Conservation (phyloP, 2,797 vertebrate species). For the Phrynocephalus vlangalii region DNA sequence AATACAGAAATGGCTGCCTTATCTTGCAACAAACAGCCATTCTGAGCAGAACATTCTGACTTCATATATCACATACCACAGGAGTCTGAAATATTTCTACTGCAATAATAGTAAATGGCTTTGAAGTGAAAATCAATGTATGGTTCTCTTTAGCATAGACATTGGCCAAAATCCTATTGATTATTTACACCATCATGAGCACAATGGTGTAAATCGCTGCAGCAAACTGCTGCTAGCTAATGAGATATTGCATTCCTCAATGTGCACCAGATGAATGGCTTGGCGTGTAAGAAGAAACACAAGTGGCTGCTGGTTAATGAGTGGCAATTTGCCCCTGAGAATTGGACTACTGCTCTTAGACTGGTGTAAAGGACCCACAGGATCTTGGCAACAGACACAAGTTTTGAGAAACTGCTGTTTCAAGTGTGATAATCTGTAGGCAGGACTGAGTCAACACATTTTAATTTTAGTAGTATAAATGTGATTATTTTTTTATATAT, state of each 20-base stretch:
- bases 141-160: conserved; percentile 52
- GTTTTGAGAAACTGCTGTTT: conserved; percentile 39
- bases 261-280: too few species aligned
- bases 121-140: conserved; percentile 60
- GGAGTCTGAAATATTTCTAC: conserved; percentile 1
- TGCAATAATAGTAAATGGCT: conserved; percentile 26
- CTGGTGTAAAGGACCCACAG: too few species aligned
- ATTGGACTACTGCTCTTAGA: too few species aligned
- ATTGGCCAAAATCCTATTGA: not conserved
- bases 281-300: too few species aligned
- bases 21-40: not conserved
- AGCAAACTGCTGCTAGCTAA: too few species aligned
- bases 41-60: conserved; percentile 31
- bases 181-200: too few species aligned
- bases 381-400: conserved; percentile 14
- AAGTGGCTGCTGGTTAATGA: too few species aligned
- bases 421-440: not conserved
- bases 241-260: too few species aligned
- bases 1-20: not conserved
- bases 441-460: conserved; percentile 26
- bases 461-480: conserved; percentile 26
- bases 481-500: not conserved
- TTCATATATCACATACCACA: not conserved
- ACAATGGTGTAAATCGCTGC: too few species aligned
- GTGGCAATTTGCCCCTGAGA: too few species aligned